phyloP scores from a whole-genome alignment of 2,797 vertebrate species.

The Enteromius unitaeniatus region DNA sequence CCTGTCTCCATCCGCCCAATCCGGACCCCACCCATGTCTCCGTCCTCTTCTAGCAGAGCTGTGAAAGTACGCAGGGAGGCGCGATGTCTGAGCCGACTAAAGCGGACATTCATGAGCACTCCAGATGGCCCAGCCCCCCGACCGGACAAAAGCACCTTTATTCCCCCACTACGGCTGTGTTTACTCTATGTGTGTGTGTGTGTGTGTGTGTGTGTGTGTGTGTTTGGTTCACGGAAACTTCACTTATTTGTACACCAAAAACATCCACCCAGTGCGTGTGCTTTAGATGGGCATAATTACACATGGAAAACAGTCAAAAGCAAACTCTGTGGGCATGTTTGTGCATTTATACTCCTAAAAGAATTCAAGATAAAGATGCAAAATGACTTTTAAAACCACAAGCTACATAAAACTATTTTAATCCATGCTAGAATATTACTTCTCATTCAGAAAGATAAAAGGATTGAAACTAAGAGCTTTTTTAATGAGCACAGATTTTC shows the following conservation, averaged over 20 bases:
- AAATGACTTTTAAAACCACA: no score
- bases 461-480: neutral
- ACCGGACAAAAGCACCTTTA: conserved; percentile 95
- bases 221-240: conserved; percentile 66
- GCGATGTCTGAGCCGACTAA: conserved; percentile 85
- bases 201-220: conserved; percentile 33
- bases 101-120: conserved; percentile 89
- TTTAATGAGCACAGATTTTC: neutral
- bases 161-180: conserved; percentile 69
- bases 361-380: no score
- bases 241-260: conserved; percentile 65
- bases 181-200: conserved; percentile 14
- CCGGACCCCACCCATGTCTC: conserved; percentile 70
- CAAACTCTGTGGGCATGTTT: conserved; percentile 63
- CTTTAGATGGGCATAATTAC: conserved; percentile 5
- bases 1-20: conserved; percentile 79
- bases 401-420: neutral
- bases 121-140: conserved; percentile 75
- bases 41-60: conserved; percentile 71
- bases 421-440: neutral
- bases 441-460: neutral
- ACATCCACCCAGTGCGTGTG: conserved; percentile 21
- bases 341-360: conserved; percentile 37
- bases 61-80: conserved; percentile 81
- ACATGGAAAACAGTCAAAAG: conserved; percentile 54